Percentiles rank a stretch among this genome's conserved stretches.
Evolutionary conservation across 2,888 invertebrate genomes (phyloP).

Genomic region (Didymodactylos carnosus): DNA sequence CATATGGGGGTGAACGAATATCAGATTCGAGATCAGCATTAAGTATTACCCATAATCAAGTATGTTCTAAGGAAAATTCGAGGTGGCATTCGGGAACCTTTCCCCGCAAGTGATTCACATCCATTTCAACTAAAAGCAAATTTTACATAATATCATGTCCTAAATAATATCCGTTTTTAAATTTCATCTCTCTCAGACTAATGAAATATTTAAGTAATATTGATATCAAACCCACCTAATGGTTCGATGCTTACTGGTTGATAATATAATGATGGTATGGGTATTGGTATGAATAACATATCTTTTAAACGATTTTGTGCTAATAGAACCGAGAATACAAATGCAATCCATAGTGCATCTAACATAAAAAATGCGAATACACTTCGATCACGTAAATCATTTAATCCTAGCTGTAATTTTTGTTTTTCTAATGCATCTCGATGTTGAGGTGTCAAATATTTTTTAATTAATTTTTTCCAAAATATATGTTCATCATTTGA

Average conservation of each 20-base stretch:
- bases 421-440: conserved; percentile 51
- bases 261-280: conserved; percentile 20
- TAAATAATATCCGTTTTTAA: no score
- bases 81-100: no score
- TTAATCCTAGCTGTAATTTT: conserved; percentile 20
- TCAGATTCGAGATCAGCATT: no score
- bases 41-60: no score
- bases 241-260: conserved; percentile 24
- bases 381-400: conserved; percentile 22
- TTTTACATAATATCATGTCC: no score
- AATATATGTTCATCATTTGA: conserved; percentile 60
- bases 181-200: no score
- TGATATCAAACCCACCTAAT: conserved; percentile 64
- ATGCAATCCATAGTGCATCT: conserved; percentile 91
- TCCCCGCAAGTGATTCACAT: no score
- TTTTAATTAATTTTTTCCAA: conserved; percentile 80
- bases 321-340: conserved; percentile 89
- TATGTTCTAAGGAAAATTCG: no score
- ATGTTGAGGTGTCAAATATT: conserved; percentile 79
- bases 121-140: no score
- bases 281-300: conserved; percentile 21
- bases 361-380: conserved; percentile 65
- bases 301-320: conserved; percentile 54
- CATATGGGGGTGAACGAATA: no score
- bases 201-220: no score